phyloP scores from a whole-genome alignment of 2,797 vertebrate species.

The Sebastes taczanowskii region DNA sequence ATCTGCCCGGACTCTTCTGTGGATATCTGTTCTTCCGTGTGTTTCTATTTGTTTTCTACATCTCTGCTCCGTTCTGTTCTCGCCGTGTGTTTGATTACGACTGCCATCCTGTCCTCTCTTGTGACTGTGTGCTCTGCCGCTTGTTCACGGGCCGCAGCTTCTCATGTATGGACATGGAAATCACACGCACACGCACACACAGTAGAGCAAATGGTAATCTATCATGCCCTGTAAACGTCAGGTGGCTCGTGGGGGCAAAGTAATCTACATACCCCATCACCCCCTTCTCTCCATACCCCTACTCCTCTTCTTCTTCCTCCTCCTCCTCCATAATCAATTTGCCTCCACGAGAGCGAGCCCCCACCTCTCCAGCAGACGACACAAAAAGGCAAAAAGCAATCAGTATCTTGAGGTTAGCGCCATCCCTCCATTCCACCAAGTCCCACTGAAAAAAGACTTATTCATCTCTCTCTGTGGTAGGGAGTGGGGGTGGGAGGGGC shows the following conservation, averaged over 20 bases:
- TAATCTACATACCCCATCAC: constrained; percentile 80
- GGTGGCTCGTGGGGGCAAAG: constrained; percentile 75
- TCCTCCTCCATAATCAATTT: constrained; percentile 82
- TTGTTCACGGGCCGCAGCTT: constrained; percentile 71
- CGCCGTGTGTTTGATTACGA: constrained; percentile 82
- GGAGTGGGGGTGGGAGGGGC: not conserved
- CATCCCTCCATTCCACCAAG: constrained; percentile 31
- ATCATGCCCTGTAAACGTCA: constrained; percentile 81
- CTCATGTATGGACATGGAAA: constrained; percentile 75
- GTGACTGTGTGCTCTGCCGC: constrained; percentile 40
- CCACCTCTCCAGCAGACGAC: constrained; percentile 63
- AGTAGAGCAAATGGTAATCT: constrained; percentile 87
- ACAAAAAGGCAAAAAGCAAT: constrained; percentile 80
- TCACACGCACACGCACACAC: constrained; percentile 28
- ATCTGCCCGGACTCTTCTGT: not conserved
- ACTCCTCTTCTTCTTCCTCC: constrained; percentile 9
- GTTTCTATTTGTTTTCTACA: constrained; percentile 27
- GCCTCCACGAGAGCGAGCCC: constrained; percentile 66
- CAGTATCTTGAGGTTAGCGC: constrained; percentile 69
- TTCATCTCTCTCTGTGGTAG: constrained; percentile 1
- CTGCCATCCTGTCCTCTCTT: constrained; percentile 62
- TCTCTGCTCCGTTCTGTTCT: constrained; percentile 1
- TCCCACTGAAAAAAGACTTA: constrained; percentile 26
- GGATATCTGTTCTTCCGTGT: constrained; percentile 25
- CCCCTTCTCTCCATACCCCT: constrained; percentile 32